Evolutionary conservation across 2,888 invertebrate genomes (phyloP).

Genomic region (Belgica antarctica): DNA sequence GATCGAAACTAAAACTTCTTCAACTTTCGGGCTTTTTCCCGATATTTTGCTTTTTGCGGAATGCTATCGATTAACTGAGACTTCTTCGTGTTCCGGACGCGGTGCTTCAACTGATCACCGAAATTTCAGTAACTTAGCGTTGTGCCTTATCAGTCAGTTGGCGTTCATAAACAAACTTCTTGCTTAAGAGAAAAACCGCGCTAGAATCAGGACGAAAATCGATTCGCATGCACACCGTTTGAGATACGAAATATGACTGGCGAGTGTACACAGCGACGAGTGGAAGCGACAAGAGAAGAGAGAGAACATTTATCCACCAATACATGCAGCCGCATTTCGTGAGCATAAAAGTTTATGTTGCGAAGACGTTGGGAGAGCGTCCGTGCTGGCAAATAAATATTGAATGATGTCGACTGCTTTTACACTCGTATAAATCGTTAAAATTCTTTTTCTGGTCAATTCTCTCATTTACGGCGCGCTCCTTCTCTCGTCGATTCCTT

Average conservation of each 20-base stretch:
- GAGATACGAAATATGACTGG: conserved; percentile 23
- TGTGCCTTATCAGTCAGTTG: background rate
- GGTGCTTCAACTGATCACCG: background rate
- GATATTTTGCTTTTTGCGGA: background rate
- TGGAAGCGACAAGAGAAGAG: background rate
- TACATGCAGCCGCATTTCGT: background rate
- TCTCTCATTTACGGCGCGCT: conserved; percentile 18
- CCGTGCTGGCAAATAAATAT: conserved; percentile 31
- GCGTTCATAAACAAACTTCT: background rate
- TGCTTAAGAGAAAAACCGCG: conserved; percentile 24
- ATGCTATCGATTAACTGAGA: conserved; percentile 2
- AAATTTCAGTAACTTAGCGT: background rate
- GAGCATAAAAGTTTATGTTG: conserved; percentile 42
- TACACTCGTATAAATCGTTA: conserved; percentile 20
- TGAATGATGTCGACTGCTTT: conserved; percentile 39
- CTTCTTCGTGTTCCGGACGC: too few relatives aligned
- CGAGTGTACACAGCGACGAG: conserved; percentile 11
- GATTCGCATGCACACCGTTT: conserved; percentile 16
- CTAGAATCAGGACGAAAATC: conserved; percentile 13
- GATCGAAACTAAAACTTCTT: background rate
- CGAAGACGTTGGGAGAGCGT: background rate
- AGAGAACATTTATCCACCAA: background rate
- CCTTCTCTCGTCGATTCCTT: conserved; percentile 17
- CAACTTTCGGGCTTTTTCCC: conserved; percentile 12
- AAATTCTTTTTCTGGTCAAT: conserved; percentile 18